Evolutionary conservation across 2,113 vertebrate genomes (phyloP).

Genomic region (Pluvialis apricaria): DNA sequence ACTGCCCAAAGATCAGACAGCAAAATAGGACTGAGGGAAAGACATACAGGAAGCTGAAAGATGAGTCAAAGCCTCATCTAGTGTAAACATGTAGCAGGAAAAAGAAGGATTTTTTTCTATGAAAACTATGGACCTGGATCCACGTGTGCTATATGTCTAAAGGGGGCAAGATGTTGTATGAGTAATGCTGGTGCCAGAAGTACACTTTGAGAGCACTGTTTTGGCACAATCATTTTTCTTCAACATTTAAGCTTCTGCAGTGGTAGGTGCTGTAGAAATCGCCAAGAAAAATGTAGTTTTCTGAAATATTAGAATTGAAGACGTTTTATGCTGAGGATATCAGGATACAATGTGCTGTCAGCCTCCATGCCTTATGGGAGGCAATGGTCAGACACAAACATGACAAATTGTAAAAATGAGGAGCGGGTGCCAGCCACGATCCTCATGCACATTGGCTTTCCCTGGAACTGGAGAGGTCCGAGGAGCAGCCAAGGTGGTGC

Average conservation of each 20-base stretch:
- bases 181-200: not conserved
- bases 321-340: not conserved
- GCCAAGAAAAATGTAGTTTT: not conserved
- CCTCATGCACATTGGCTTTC: fast-evolving
- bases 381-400: not conserved
- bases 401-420: not conserved
- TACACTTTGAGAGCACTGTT: not conserved
- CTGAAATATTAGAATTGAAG: not conserved
- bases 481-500: not conserved
- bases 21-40: not conserved
- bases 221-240: not conserved
- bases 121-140: not conserved
- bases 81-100: not conserved
- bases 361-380: not conserved
- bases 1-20: not conserved
- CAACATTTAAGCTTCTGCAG: not conserved
- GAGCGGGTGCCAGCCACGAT: not conserved
- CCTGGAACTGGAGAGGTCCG: not conserved
- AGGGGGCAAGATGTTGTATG: not conserved
- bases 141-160: not conserved
- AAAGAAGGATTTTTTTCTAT: not conserved
- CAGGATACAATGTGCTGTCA: not conserved
- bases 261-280: not conserved
- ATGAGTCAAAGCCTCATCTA: not conserved
- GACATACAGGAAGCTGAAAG: not conserved